Evolutionary conservation across 1,140 invertebrate species (phyloP).

Genomic region (Caerostris extrusa): DNA sequence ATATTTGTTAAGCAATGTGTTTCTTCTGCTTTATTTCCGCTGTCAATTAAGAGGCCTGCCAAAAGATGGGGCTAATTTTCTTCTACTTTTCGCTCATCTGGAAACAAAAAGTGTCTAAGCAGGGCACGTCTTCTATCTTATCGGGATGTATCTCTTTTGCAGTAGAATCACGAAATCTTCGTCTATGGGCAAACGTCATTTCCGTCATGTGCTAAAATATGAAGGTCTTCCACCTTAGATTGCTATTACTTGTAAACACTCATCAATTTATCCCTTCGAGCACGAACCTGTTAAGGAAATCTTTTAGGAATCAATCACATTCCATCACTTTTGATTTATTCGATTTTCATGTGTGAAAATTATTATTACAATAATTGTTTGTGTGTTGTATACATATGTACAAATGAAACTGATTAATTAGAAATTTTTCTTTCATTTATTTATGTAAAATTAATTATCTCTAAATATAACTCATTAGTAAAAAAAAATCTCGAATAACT

Average conservation of each 20-base stretch:
- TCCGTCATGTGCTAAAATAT: conserved; percentile 49
- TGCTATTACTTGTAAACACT: conserved; percentile 14
- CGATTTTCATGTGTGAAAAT: too few species aligned
- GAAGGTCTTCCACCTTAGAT: background rate
- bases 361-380: too few species aligned
- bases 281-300: background rate
- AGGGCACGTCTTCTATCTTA: conserved; percentile 35
- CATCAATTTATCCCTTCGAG: background rate
- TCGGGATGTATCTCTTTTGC: conserved; percentile 16
- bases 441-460: too few species aligned
- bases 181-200: background rate
- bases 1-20: background rate
- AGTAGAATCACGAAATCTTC: conserved; percentile 12
- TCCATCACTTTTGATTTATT: too few species aligned
- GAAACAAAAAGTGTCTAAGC: conserved; percentile 19
- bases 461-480: too few species aligned
- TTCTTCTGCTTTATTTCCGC: conserved; percentile 2
- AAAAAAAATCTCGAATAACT: too few species aligned
- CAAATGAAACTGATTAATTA: too few species aligned
- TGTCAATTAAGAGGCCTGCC: conserved; percentile 10
- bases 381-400: too few species aligned
- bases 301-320: too few species aligned
- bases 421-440: too few species aligned
- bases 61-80: background rate
- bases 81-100: conserved; percentile 42